phyloP scores from a whole-genome alignment of 2,888 invertebrate genomes.

The Spisula subtruncata region DNA sequence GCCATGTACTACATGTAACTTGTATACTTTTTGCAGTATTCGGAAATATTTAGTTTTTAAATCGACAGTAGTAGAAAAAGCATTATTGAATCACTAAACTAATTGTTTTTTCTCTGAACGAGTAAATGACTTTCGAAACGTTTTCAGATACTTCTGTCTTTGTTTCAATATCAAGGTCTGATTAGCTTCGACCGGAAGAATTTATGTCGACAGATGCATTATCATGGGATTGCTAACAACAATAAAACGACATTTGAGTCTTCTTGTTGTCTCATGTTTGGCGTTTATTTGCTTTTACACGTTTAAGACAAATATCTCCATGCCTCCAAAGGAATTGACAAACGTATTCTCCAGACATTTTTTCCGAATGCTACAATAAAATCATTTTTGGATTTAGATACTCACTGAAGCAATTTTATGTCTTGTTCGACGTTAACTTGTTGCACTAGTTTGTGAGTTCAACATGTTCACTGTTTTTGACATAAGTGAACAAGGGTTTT shows the following conservation, averaged over 20 bases:
- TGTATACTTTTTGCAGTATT: too few relatives aligned
- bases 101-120: too few relatives aligned
- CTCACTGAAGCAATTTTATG: too few relatives aligned
- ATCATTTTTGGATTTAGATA: too few relatives aligned
- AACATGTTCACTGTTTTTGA: background rate
- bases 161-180: background rate
- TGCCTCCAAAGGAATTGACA: background rate
- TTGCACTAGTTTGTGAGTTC: background rate
- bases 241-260: background rate
- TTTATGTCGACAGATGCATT: slow-evolving; percentile 8
- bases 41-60: too few relatives aligned
- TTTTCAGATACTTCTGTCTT: background rate
- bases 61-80: too few relatives aligned
- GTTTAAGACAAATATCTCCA: background rate
- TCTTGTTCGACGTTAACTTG: background rate
- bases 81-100: too few relatives aligned
- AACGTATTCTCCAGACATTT: background rate
- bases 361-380: background rate
- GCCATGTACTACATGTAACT: too few relatives aligned
- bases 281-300: background rate
- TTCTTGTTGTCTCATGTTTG: background rate
- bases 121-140: too few relatives aligned
- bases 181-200: background rate
- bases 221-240: background rate
- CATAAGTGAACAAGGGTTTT: background rate